Percentiles rank a stretch among this genome's conserved stretches.
These are phyloP conservation scores for Cyphomyrmex costatus DNA, from an alignment of 1,140 invertebrate species.

Conservation along the genomic window DNA sequence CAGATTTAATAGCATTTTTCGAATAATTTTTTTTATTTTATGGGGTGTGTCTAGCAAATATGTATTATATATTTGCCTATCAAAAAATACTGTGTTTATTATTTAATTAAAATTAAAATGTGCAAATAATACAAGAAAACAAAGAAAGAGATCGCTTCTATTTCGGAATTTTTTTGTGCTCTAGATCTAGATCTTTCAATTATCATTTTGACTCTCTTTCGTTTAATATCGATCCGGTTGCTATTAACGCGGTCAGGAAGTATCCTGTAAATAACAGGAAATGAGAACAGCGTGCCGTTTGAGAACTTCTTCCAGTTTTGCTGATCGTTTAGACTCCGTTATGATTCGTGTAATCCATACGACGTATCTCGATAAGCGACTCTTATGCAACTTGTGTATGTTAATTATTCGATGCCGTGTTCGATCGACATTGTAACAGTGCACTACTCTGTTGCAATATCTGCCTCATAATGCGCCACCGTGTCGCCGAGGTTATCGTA, in stretches of 20 bases:
- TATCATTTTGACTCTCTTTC: neutral
- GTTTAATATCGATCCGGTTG: slow-evolving; percentile 5
- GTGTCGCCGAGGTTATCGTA: slow-evolving; percentile 61
- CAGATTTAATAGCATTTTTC: neutral
- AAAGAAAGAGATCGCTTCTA: neutral
- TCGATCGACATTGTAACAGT: slow-evolving; percentile 36
- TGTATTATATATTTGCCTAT: too few relatives aligned
- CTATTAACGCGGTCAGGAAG: slow-evolving; percentile 59
- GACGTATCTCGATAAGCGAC: neutral
- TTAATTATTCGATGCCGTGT: slow-evolving; percentile 68
- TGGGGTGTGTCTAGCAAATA: neutral
- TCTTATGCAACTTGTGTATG: slow-evolving; percentile 63
- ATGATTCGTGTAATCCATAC: slow-evolving; percentile 15
- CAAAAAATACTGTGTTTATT: neutral
- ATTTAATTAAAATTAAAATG: neutral
- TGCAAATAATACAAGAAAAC: neutral
- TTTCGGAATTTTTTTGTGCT: neutral
- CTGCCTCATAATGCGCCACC: slow-evolving; percentile 65
- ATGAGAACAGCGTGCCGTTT: slow-evolving; percentile 40
- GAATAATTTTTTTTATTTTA: neutral
- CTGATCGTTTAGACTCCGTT: neutral
- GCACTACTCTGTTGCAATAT: slow-evolving; percentile 66
- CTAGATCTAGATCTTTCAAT: neutral
- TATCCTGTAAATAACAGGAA: slow-evolving; percentile 35
- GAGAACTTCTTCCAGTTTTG: slow-evolving; percentile 55